Evolutionary conservation across 2,797 vertebrate genomes (phyloP).

Genomic region (Acanthiza pusilla): DNA sequence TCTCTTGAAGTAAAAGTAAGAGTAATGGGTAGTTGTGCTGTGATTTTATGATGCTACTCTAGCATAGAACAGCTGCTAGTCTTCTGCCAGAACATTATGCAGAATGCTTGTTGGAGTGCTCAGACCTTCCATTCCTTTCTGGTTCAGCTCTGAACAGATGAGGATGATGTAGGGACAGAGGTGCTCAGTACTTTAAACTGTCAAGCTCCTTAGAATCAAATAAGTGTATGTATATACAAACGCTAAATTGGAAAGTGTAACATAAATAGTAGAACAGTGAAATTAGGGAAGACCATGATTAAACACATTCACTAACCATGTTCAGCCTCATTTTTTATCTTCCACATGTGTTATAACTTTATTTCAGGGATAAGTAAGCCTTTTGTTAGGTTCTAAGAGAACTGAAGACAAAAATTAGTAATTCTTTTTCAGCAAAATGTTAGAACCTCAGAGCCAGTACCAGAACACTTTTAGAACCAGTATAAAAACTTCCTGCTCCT

Average conservation of each 20-base stretch:
- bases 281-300: background rate
- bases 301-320: background rate
- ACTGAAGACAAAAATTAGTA: background rate
- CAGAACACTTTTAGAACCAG: background rate
- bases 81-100: background rate
- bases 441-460: background rate
- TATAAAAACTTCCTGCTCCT: background rate
- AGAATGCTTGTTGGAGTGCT: background rate
- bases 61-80: background rate
- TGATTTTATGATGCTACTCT: background rate
- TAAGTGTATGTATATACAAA: background rate
- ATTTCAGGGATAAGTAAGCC: background rate
- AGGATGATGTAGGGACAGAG: background rate
- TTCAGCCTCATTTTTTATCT: background rate
- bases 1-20: background rate
- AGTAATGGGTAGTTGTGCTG: background rate
- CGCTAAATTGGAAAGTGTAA: background rate
- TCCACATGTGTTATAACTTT: background rate
- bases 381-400: background rate
- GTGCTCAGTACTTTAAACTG: background rate
- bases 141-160: background rate
- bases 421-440: background rate
- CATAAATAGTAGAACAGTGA: background rate
- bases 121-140: background rate
- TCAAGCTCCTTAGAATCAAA: background rate